Evolutionary conservation across 2,888 invertebrate species (phyloP), one percentile per base, ranked within the genome.

Genomic region (Drosophila siamana): DNA sequence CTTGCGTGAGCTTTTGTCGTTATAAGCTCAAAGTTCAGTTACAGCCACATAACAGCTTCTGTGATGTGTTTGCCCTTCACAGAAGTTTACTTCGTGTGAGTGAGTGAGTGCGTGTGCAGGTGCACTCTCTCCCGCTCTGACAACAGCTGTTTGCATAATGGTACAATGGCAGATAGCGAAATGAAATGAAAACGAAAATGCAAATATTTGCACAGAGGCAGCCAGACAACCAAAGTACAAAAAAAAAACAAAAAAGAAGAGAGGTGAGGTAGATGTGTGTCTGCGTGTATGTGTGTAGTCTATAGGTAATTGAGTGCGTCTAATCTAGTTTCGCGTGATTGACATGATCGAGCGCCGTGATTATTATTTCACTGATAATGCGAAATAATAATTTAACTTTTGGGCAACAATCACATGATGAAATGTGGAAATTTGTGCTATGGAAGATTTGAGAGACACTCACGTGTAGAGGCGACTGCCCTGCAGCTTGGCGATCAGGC

Each of bases 401-500:
- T 22, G 8, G 19, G 22, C 9, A 30, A 15, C 6, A 33, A 28
- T 71, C 66, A 74, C 61, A 74, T 76, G 65, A 50, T 44, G n/a
- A 40, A 57, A 43, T 63, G 19, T 3, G 1, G 13, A 5, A 15
- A 13, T 15, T 19, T 33, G n/a, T 33, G 28, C 0, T 7, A 7
- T 15, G 11, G 13, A 22, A 36, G 13, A 6, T 36, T 36, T n/a
- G 4, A 5, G 6, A 0, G 16, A 55, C 7, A 89, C 90, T 92
- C 78, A 92, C 92, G 86, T 90, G 86, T 91, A 92, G 30, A 88
- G 73, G 65, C 85, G 88, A 51, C 91, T 90, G 73, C 59, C 80
- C 74, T 91, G 86, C 28, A 92, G 48, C 63, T 82, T 79, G 28
- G 55, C 73, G 30, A 86, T 67, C 48, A 87, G 63, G 28, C 83